Conservation (phyloP, 2,888 invertebrate genomes). For the Sepiola atlantica region DNA sequence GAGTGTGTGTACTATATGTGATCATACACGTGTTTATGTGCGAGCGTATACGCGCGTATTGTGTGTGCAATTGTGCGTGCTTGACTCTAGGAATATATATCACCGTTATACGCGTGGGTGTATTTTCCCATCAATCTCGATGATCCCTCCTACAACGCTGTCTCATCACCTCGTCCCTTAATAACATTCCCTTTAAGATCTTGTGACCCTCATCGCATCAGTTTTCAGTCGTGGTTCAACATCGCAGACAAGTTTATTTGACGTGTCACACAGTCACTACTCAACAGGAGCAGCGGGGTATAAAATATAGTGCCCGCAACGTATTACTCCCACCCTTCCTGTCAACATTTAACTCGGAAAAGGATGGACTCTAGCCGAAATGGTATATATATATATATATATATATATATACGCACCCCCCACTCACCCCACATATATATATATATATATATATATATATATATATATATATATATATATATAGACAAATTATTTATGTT, state of each 20-base stretch:
- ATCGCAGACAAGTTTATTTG: neutral
- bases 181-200: neutral
- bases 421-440: too few species aligned
- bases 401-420: too few species aligned
- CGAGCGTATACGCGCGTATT: neutral
- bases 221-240: neutral
- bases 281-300: neutral
- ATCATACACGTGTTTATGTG: neutral
- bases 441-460: too few species aligned
- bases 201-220: neutral
- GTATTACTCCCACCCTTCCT: neutral
- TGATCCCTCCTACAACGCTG: too few species aligned
- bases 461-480: too few species aligned
- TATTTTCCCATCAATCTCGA: neutral
- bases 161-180: neutral
- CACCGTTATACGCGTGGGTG: neutral
- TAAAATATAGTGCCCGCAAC: neutral
- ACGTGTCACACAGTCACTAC: neutral
- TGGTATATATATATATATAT: too few species aligned
- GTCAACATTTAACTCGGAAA: neutral
- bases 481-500: too few species aligned
- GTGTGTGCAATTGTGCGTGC: neutral
- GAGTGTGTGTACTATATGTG: neutral
- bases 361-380: neutral
- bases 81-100: neutral